phyloP scores from a whole-genome alignment of 2,113 vertebrate species.

The Tichodroma muraria region DNA sequence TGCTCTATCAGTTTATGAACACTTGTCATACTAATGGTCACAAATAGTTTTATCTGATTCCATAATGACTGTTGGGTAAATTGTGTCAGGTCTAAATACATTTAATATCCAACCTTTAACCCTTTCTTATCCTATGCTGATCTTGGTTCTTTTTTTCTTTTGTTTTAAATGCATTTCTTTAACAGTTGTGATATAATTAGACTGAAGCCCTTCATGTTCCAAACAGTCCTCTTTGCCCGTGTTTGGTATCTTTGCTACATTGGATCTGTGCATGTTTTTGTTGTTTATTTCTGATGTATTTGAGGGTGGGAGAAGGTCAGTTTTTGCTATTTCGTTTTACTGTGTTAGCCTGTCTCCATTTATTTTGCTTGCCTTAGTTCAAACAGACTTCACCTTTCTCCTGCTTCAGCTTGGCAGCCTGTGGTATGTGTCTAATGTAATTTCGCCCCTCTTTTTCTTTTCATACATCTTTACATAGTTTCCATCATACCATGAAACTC shows the following conservation, averaged over 20 bases:
- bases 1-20: background rate
- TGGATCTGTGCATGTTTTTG: background rate
- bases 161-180: background rate
- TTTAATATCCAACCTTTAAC: background rate
- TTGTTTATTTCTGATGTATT: background rate
- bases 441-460: background rate
- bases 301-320: rapidly evolving
- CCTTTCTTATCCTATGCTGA: background rate
- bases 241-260: background rate
- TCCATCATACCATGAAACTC: background rate
- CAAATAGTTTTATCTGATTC: background rate
- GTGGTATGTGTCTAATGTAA: background rate
- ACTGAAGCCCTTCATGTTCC: background rate
- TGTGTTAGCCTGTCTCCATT: background rate
- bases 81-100: background rate
- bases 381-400: background rate
- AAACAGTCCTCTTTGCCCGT: background rate
- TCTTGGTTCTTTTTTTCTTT: background rate
- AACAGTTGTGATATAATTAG: background rate
- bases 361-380: background rate
- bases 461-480: background rate
- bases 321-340: background rate
- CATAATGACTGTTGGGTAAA: background rate
- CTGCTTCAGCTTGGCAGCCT: background rate
- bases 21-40: background rate